Base-by-base conservation (phyloP, 37 sponge, comb jelly and placozoan species). In the Diacarnus erythraeanus region DNA sequence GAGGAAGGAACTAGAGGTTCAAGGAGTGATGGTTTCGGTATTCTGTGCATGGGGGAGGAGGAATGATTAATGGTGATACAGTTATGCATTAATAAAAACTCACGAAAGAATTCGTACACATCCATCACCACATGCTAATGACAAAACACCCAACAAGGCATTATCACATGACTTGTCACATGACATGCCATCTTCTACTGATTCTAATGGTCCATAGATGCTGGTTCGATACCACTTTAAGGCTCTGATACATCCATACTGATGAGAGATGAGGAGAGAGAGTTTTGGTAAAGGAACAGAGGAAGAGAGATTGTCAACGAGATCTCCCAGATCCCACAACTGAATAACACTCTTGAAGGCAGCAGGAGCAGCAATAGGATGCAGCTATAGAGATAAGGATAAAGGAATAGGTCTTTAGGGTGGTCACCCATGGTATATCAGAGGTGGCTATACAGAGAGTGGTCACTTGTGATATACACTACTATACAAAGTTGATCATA, bases 51-150 rank as follows among this genome's bases (percentile, higher is more conserved):
- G 69, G 57, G 10, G 69, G 54, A 25, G 21, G 10, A 15, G 35
- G 35, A 67, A 4, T 3, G 38, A 67, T 29, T 8, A 18, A 64
- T 20, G 25, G 27, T 26, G 29, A 64, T 64, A 64, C 65, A 64
- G 36, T 33, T 6, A 34, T 6, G 43, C 18, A 65, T 25, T 3
- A 65, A 15, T 17, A 25, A 58, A 36, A 26, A 72, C 83, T 54
- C 74, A 84, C 90, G 67, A 72, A 15, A 89, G 33, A 21, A 92
- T 64, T 57, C 89, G 84, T 18, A 59, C 88, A 60, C 21, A 42
- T 37, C 92, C 92, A 84, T 92, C 92, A 75, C 85, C 80, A 68
- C 88, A 83, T 21, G 88, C 88, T 38, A 87, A 8, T 31, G 85
- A 88, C 26, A 92, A 66, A 34, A 92, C 57, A 18, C 92, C 92